Evolutionary conservation across 2,888 invertebrate species (phyloP).

Genomic region (Anodontia alba): DNA sequence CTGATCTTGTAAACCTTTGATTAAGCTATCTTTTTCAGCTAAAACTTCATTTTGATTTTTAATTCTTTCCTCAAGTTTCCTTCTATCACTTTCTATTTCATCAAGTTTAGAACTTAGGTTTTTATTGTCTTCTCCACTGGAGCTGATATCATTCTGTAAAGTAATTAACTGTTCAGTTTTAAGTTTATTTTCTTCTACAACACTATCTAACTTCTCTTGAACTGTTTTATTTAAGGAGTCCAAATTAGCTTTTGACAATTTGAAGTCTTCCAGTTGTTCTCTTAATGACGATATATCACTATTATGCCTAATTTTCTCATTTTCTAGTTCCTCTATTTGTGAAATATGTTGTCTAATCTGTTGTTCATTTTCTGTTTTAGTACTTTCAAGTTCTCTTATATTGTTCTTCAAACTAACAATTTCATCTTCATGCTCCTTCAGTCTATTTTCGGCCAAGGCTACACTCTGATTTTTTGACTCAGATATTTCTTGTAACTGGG

Average conservation of each 20-base stretch:
- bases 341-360: neutral
- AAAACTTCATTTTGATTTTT: slow-evolving; percentile 8
- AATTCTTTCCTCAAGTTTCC: slow-evolving; percentile 18
- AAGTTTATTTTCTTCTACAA: neutral
- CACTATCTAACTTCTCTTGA: neutral
- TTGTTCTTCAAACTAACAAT: neutral
- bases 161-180: neutral
- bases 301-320: neutral
- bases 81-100: slow-evolving; percentile 20
- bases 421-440: neutral
- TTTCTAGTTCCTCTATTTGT: slow-evolving; percentile 18
- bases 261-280: neutral
- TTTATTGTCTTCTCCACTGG: slow-evolving; percentile 17
- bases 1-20: neutral
- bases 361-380: neutral
- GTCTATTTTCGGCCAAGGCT: neutral
- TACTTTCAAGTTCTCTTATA: neutral
- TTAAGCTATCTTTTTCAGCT: neutral
- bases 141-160: slow-evolving; percentile 2
- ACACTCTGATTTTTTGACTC: slow-evolving; percentile 2
- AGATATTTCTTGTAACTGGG: neutral
- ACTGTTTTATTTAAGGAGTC: slow-evolving; percentile 1
- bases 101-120: neutral
- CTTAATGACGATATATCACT: neutral
- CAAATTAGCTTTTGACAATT: neutral